phyloP scores from a whole-genome alignment of 2,888 invertebrate species.

The Pollenia amentaria region DNA sequence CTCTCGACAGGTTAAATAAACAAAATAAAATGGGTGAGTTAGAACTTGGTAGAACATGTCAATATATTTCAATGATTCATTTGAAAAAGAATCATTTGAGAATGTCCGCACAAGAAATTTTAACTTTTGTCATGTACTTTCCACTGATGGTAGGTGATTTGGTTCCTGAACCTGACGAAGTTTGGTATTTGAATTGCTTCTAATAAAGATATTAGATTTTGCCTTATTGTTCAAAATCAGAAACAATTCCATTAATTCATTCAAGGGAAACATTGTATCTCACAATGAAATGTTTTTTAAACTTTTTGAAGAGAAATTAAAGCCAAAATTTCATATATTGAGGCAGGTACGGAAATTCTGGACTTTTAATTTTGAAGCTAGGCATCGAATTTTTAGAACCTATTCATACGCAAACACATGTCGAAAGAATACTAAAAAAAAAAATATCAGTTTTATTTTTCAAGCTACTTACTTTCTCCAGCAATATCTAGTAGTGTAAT shows the following conservation, averaged over 20 bases:
- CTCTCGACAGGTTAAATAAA: too few species aligned
- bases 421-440: constrained; percentile 50
- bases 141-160: constrained; percentile 72
- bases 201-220: constrained; percentile 64
- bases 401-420: too few species aligned
- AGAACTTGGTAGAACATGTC: too few species aligned
- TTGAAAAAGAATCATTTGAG: constrained; percentile 57
- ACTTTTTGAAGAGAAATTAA: constrained; percentile 63
- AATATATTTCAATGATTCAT: constrained; percentile 59
- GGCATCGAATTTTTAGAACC: constrained; percentile 64
- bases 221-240: constrained; percentile 59
- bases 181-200: constrained; percentile 66
- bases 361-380: constrained; percentile 70
- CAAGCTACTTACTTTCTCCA: too few species aligned
- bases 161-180: too few species aligned
- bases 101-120: constrained; percentile 69
- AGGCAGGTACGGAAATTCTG: constrained; percentile 66
- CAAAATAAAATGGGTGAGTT: too few species aligned
- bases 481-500: too few species aligned
- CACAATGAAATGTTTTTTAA: constrained; percentile 55
- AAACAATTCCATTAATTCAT: too few species aligned
- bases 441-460: constrained; percentile 54
- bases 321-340: constrained; percentile 71
- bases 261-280: too few species aligned
- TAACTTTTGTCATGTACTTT: constrained; percentile 66